Evolutionary conservation across 2,888 invertebrate species (phyloP).

Genomic region (Palloptera scutellata): DNA sequence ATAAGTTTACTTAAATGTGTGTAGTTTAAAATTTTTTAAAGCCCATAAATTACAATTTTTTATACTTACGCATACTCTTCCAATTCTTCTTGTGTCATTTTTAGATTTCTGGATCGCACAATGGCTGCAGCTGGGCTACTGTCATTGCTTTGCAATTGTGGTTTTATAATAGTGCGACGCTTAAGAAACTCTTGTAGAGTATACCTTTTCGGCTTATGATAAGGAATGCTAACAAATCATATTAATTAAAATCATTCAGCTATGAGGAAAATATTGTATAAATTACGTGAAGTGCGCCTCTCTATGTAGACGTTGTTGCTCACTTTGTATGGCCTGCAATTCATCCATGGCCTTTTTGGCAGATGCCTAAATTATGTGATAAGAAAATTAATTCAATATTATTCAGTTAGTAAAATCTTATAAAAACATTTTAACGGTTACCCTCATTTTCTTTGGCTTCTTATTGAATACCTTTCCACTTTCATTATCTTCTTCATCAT

Average conservation of each 20-base stretch:
- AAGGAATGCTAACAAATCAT: constrained; percentile 72
- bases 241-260: neutral
- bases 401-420: too few species aligned
- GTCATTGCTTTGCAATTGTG: constrained; percentile 40
- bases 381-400: constrained; percentile 7
- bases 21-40: neutral
- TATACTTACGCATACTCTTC: constrained; percentile 70
- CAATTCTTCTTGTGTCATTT: constrained; percentile 75
- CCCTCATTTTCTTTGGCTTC: constrained; percentile 27
- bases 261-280: neutral
- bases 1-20: constrained; percentile 68
- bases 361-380: constrained; percentile 67
- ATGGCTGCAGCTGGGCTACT: constrained; percentile 42
- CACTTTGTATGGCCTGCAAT: constrained; percentile 81
- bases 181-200: constrained; percentile 81
- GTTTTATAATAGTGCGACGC: constrained; percentile 53
- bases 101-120: constrained; percentile 62
- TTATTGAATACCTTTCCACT: neutral
- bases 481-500: neutral
- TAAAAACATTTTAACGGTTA: constrained; percentile 14
- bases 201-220: constrained; percentile 83
- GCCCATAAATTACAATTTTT: neutral
- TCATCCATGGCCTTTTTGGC: constrained; percentile 74
- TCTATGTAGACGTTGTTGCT: constrained; percentile 81
- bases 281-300: constrained; percentile 70